Evolutionary conservation across 2,888 invertebrate species (phyloP).

Genomic region (Tillus elongatus): DNA sequence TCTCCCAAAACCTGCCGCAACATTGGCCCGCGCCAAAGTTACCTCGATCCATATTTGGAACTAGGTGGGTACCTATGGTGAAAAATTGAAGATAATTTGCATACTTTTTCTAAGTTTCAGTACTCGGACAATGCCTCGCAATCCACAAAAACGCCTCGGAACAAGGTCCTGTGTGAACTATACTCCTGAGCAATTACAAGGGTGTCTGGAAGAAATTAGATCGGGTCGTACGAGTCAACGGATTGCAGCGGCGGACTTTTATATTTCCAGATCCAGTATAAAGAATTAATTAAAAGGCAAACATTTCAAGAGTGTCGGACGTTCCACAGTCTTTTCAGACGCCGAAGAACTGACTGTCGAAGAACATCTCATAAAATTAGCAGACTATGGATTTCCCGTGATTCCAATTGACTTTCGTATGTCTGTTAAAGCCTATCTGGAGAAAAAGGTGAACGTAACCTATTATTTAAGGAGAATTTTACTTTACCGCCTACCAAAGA

Average conservation of each 20-base stretch:
- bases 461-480: conserved; percentile 8
- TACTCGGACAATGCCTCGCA: conserved; percentile 12
- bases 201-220: conserved; percentile 14
- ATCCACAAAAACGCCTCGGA: conserved; percentile 11
- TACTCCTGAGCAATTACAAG: conserved; percentile 11
- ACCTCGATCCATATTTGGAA: conserved; percentile 2
- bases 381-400: conserved; percentile 14
- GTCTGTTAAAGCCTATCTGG: conserved; percentile 13
- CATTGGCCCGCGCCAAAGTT: conserved; percentile 10
- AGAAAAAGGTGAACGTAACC: conserved; percentile 8
- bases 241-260: conserved; percentile 13
- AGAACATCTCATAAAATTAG: conserved; percentile 8
- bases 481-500: conserved; percentile 8
- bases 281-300: conserved; percentile 14
- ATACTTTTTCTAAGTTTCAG: no score
- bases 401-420: conserved; percentile 10
- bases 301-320: conserved; percentile 13
- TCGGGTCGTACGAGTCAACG: conserved; percentile 11
- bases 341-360: conserved; percentile 11
- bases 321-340: conserved; percentile 10
- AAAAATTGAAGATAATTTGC: no score
- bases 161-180: conserved; percentile 14
- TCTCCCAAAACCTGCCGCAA: conserved; percentile 6
- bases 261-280: conserved; percentile 14
- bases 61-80: no score